phyloP scores from a whole-genome alignment of 2,797 vertebrate species.

The Hyperoplus immaculatus region DNA sequence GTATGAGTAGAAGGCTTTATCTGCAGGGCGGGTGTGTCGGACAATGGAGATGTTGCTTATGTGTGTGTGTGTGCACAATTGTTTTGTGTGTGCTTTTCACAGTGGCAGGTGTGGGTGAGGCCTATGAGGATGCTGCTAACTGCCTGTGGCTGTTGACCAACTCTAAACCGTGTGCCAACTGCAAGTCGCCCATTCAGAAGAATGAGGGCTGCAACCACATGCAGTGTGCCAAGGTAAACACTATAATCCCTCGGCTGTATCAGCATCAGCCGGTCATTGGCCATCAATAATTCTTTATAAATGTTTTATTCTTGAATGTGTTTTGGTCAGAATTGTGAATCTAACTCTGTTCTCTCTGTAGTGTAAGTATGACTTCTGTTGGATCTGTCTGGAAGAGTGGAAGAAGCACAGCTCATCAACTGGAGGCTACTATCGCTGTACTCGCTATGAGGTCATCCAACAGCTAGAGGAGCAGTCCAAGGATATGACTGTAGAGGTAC shows the following conservation, averaged over 20 bases:
- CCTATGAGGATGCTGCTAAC: constrained; percentile 99
- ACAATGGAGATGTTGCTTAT: constrained; percentile 22
- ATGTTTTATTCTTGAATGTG: background rate
- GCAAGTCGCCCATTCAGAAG: constrained; percentile 99
- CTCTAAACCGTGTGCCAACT: constrained; percentile 98
- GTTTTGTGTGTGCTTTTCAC: constrained; percentile 48
- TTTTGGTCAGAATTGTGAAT: background rate
- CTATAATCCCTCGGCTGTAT: constrained; percentile 20
- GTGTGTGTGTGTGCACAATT: constrained; percentile 5
- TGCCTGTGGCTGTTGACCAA: constrained; percentile 98
- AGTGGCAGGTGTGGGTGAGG: constrained; percentile 98
- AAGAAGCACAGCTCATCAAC: constrained; percentile 99
- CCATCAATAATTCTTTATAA: background rate
- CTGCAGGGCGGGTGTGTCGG: constrained; percentile 39
- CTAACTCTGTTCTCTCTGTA: constrained; percentile 59
- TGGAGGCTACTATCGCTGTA: constrained; percentile 98
- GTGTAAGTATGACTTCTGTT: constrained; percentile 99
- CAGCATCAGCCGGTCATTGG: constrained; percentile 1
- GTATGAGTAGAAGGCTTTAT: constrained; percentile 16
- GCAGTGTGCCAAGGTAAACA: constrained; percentile 92
- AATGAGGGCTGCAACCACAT: constrained; percentile 99
- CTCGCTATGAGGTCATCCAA: constrained; percentile 98
- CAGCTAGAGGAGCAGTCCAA: constrained; percentile 98
- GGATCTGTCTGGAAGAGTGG: constrained; percentile 99
- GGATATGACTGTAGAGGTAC: constrained; percentile 98